Evolutionary conservation across 2,113 vertebrate genomes (phyloP), one percentile per base, ranked within the genome.

Genomic region (Perca flavescens): DNA sequence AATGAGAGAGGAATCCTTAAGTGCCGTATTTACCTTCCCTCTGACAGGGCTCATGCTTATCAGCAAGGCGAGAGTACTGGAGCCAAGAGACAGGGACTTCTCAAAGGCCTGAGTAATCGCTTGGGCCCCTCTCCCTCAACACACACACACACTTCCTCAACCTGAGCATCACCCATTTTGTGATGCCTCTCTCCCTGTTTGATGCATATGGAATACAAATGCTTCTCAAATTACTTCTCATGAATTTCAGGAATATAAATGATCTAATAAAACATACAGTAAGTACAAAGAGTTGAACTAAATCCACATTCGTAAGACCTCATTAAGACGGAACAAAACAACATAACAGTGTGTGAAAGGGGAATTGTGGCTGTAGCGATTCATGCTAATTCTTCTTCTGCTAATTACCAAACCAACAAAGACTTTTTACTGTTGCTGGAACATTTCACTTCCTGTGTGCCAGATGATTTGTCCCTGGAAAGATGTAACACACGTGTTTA

Each of bases 1-100:
- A 95, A 94, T 94, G 92, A 94, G 92, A 92, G 88, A 84, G 86
- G 93, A 95, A 94, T 95, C 86, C 90, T 93, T 94, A 96, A 95
- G 94, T 92, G 92, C 81, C 50, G 86, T 92, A 92, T 95, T 95
- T 94, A 92, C 93, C 89, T 94, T 92, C 83, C 61, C 82, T 79
- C 85, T 88, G 94, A 94, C 90, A 92, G 74, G 77, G n/a, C 62
- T 70, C 66, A 58, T 43, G 90, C 93, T 95, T 95, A 95, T 96
- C 94, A 90, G 90, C 56, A 68, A 68, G 61, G 54, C 36, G 31
- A 57, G 77, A 89, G 89, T 73, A 79, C 64, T 68, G 28, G 46
- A 86, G 85, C 84, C 71, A 88, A 86, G 70, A 88, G 87, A 89
- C 83, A 87, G 82, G 79, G 80, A 82, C 86, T 76, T 89, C 88